Base-by-base conservation (phyloP, 2,113 vertebrate species). In the Pandion haliaetus region DNA sequence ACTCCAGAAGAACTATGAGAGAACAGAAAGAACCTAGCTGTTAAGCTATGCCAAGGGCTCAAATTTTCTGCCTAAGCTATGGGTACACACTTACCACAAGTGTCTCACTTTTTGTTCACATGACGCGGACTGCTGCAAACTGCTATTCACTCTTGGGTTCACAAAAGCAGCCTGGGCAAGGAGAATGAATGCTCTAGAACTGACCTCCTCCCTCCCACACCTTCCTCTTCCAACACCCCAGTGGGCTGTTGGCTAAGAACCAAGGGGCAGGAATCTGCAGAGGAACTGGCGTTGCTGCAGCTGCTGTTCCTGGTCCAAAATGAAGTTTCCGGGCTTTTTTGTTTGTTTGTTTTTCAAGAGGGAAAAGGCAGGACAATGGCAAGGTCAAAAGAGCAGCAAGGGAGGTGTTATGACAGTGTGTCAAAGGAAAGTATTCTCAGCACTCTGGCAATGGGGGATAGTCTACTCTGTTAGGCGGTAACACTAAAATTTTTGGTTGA, bases 381-480 rank as follows among this genome's bases (percentile, higher is more conserved):
- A 7, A 91, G 83, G 94, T 86, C 91, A 94, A 96, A 93, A 91
- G 83, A 86, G 59, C 70, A 93, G 47, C 34, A 63, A 84, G 14
- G 59, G n/a, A 84, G 49, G 18, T 84, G 55, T 83, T 91, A 73
- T 4, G 21, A 73, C 20, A 52, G 2, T 8, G 5, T 55, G 83
- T 54, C 63, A 90, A 90, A 83, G 82, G 72, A 94, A 95, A 94
- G 65, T 19, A 54, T 23, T 45, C 19, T 73, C 28, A 50, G 34
- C 11, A 74, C 66, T 65, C 38, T 73, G 50, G 50, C 67, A 71
- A 29, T 1, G 0, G 5, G 14, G 38, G 7, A 38, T 13, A 70
- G 12, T 57, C 44, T 57, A 31, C 42, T 42, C 31, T 45, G 42
- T 69, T 50, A 57, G 44, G 13, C 44, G 79, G 5, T 20, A 88